Evolutionary conservation across 2,888 invertebrate species (phyloP).

Genomic region (Melikaiella ostensackeni): DNA sequence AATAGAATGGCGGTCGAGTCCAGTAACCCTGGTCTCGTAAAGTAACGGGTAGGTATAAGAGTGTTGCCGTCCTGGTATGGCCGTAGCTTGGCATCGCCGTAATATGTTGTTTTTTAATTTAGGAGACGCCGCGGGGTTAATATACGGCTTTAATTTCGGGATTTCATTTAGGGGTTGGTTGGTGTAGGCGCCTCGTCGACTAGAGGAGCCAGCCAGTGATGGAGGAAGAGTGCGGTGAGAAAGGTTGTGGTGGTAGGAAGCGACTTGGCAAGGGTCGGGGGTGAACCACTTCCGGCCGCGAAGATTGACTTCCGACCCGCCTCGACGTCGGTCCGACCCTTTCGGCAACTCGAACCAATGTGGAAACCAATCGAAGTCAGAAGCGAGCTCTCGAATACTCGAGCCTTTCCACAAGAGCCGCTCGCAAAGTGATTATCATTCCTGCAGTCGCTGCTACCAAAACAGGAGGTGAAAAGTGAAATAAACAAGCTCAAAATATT

Average conservation of each 20-base stretch:
- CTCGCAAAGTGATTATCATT: slow-evolving; percentile 25
- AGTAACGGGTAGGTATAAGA: slow-evolving; percentile 39
- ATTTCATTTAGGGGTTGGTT: slow-evolving; percentile 70
- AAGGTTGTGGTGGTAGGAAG: slow-evolving; percentile 38
- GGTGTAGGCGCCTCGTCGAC: slow-evolving; percentile 58
- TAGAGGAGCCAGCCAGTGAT: slow-evolving; percentile 43
- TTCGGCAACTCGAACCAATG: slow-evolving; percentile 44
- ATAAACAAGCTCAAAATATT: neutral
- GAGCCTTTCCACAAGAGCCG: neutral
- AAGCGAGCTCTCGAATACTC: slow-evolving; percentile 33
- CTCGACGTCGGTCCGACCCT: slow-evolving; percentile 55
- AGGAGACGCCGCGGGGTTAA: slow-evolving; percentile 71
- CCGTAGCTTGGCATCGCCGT: slow-evolving; percentile 59
- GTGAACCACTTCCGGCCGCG: slow-evolving; percentile 72
- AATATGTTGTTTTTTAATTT: slow-evolving; percentile 77
- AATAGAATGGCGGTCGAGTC: slow-evolving; percentile 68
- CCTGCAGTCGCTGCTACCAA: neutral
- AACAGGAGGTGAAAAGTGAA: neutral
- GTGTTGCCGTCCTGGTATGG: slow-evolving; percentile 54
- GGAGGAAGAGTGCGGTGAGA: slow-evolving; percentile 49
- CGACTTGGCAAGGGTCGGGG: slow-evolving; percentile 56
- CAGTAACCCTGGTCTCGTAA: slow-evolving; percentile 59
- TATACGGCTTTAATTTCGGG: slow-evolving; percentile 76
- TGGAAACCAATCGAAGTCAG: slow-evolving; percentile 49
- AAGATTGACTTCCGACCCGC: slow-evolving; percentile 73